These are phyloP conservation scores for Oreochromis aureus DNA, from an alignment of 2,113 vertebrate genomes.

Conservation along the genomic window DNA sequence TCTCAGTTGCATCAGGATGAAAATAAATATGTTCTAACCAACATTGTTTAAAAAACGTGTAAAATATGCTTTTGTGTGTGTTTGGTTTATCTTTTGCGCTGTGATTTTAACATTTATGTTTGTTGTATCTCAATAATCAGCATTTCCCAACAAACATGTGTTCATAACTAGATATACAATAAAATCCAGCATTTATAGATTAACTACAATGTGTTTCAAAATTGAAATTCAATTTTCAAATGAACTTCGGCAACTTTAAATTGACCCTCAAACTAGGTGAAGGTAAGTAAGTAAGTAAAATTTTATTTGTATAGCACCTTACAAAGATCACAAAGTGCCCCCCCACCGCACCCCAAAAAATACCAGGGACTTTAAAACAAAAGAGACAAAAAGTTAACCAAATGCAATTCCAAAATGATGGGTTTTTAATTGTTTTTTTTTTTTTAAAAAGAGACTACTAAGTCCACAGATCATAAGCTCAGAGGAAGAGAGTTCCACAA, in stretches of 20 bases:
- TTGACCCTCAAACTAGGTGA: accelerated
- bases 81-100: neutral
- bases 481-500: too few species aligned
- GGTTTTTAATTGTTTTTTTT: too few species aligned
- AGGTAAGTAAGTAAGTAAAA: neutral
- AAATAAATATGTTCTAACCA: neutral
- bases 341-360: too few species aligned
- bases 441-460: too few species aligned
- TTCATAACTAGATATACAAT: neutral
- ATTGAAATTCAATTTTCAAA: accelerated
- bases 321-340: neutral
- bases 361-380: too few species aligned
- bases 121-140: neutral
- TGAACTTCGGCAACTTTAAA: neutral
- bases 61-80: neutral
- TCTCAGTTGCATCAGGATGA: accelerated
- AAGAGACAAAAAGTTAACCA: too few species aligned
- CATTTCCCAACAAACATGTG: neutral
- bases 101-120: neutral
- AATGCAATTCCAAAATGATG: too few species aligned
- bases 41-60: neutral
- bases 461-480: too few species aligned
- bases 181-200: neutral
- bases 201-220: neutral
- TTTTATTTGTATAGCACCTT: neutral